Conservation (phyloP, 2,113 vertebrate genomes). For the Nestor notabilis region DNA sequence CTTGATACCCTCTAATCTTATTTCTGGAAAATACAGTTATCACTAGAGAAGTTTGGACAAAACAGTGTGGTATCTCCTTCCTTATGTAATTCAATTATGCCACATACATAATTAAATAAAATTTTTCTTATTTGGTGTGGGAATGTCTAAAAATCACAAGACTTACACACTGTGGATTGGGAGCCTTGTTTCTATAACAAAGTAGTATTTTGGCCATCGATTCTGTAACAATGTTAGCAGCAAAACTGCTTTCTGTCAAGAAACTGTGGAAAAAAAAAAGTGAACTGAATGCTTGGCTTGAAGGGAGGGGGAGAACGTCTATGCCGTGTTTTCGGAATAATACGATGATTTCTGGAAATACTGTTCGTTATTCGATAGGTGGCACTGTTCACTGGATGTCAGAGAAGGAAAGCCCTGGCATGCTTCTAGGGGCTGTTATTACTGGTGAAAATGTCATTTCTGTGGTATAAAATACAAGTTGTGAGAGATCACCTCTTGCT, state of each 20-base stretch:
- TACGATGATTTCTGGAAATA: background rate
- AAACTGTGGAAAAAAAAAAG: background rate
- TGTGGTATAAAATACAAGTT: background rate
- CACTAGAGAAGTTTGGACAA: background rate
- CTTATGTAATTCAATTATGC: background rate
- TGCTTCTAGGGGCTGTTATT: background rate
- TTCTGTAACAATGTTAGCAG: background rate
- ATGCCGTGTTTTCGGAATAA: background rate
- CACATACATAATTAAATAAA: background rate
- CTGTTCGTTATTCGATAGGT: slow-evolving; percentile 21
- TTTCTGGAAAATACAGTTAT: background rate
- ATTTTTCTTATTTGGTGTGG: background rate
- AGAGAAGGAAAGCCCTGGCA: background rate
- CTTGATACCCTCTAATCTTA: background rate
- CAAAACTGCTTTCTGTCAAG: background rate
- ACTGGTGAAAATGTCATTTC: background rate
- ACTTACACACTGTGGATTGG: background rate
- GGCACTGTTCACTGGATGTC: slow-evolving; percentile 43
- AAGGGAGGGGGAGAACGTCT: background rate
- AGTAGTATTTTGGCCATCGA: background rate
- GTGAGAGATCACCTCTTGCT: background rate
- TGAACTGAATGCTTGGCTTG: background rate
- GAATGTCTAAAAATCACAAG: background rate
- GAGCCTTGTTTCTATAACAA: background rate
- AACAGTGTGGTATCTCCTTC: background rate